Percentiles rank a stretch among this genome's conserved stretches.
Conservation (phyloP, 2,888 invertebrate species). For the Hirtodrosophila trivittata region DNA sequence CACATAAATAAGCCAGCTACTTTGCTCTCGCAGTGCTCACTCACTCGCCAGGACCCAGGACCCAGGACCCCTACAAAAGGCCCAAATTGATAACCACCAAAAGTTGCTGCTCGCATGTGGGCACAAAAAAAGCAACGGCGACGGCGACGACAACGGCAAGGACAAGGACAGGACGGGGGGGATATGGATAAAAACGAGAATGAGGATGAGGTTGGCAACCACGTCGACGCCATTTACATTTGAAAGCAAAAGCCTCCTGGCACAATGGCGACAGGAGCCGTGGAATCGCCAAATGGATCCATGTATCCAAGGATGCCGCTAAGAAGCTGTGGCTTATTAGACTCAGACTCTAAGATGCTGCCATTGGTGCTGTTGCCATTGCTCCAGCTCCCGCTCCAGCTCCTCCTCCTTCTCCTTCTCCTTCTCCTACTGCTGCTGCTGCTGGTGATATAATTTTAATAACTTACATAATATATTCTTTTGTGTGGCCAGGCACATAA, state of each 20-base stretch:
- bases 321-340: slow-evolving; percentile 64
- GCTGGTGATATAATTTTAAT: slow-evolving; percentile 77
- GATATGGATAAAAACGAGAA: neutral
- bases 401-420: slow-evolving; percentile 14
- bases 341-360: slow-evolving; percentile 7
- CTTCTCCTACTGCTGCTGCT: slow-evolving; percentile 20
- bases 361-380: neutral
- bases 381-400: neutral
- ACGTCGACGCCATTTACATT: slow-evolving; percentile 72
- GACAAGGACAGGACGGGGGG: slow-evolving; percentile 9
- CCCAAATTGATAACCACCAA: slow-evolving; percentile 71
- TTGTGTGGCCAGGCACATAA: slow-evolving; percentile 71
- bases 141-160: slow-evolving; percentile 23
- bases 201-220: slow-evolving; percentile 17
- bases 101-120: slow-evolving; percentile 62
- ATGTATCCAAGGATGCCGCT: slow-evolving; percentile 17
- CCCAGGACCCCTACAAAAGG: slow-evolving; percentile 56
- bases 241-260: slow-evolving; percentile 66
- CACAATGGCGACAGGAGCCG: slow-evolving; percentile 50
- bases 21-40: no score
- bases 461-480: slow-evolving; percentile 77
- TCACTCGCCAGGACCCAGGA: no score
- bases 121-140: slow-evolving; percentile 34
- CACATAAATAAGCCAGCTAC: slow-evolving; percentile 66
- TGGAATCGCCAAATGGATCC: slow-evolving; percentile 32